These are phyloP conservation scores for Cottoperca gobio DNA, from an alignment of 2,797 vertebrate genomes.

Conservation along the genomic window DNA sequence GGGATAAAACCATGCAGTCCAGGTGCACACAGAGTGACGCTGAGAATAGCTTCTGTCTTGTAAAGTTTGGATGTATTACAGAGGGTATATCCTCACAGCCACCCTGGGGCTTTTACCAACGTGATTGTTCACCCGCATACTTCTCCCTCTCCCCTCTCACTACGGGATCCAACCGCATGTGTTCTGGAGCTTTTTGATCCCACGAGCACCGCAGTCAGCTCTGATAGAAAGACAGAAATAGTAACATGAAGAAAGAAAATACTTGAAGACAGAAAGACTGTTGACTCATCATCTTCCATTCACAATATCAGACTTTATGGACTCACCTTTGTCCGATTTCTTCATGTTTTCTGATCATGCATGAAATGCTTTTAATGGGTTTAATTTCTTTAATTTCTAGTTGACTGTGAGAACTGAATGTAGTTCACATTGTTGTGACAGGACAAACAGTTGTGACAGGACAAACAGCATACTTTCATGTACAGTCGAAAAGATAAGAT, in stretches of 20 bases:
- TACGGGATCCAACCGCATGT: slow-evolving; percentile 37
- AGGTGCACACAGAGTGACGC: slow-evolving; percentile 14
- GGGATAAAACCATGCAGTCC: slow-evolving; percentile 15
- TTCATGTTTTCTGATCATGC: slow-evolving; percentile 2
- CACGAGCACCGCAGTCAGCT: slow-evolving; percentile 53
- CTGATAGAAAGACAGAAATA: slow-evolving; percentile 13
- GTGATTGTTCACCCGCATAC: slow-evolving; percentile 9
- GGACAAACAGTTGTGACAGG: background rate
- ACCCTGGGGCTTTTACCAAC: slow-evolving; percentile 53
- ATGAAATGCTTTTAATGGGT: background rate
- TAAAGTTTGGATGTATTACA: slow-evolving; percentile 6
- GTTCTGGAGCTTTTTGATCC: slow-evolving; percentile 66
- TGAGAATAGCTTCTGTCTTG: slow-evolving; percentile 39
- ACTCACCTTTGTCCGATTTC: slow-evolving; percentile 18
- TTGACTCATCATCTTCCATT: background rate
- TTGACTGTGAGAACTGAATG: background rate
- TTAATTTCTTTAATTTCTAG: background rate
- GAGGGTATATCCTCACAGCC: slow-evolving; percentile 19
- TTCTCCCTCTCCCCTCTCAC: slow-evolving; percentile 23
- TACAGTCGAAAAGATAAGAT: background rate
- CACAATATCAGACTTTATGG: background rate
- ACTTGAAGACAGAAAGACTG: background rate
- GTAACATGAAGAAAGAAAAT: background rate
- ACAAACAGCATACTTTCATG: background rate
- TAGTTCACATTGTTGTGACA: background rate